These are phyloP conservation scores for Kobus ellipsiprymnus DNA, from an alignment of 2,113 vertebrate genomes.

Conservation along the genomic window DNA sequence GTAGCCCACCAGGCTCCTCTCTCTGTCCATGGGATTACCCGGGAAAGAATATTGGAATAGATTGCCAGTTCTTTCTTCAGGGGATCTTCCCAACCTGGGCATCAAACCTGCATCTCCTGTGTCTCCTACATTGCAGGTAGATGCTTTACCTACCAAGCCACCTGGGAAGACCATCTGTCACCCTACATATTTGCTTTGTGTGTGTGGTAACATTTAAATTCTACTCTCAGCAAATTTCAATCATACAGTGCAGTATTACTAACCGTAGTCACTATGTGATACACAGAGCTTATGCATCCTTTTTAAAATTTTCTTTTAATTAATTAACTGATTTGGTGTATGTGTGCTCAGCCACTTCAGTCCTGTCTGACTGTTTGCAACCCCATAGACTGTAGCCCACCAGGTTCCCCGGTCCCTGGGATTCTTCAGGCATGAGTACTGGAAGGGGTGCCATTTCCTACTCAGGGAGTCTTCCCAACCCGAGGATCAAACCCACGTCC, in stretches of 20 bases:
- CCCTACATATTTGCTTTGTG: not conserved
- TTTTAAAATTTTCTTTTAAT: not conserved
- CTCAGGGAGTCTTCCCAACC: not conserved
- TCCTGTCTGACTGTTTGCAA: not conserved
- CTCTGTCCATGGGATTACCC: not conserved
- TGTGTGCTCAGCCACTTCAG: not conserved
- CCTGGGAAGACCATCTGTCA: not conserved
- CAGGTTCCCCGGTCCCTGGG: not conserved
- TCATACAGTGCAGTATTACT: not conserved
- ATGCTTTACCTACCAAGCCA: not conserved
- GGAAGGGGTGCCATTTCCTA: not conserved
- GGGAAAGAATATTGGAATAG: not conserved
- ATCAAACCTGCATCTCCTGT: not conserved
- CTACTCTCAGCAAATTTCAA: not conserved
- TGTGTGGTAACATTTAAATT: not conserved
- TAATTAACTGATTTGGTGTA: not conserved
- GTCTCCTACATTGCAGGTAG: not conserved
- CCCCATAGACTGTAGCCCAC: not conserved
- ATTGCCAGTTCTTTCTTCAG: not conserved
- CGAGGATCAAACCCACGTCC: not conserved
- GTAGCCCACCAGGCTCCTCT: not conserved
- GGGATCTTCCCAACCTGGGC: fast-evolving
- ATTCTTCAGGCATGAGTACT: not conserved
- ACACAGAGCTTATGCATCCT: not conserved
- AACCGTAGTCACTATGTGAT: not conserved